Evolutionary conservation across 2,888 invertebrate species (phyloP).

Genomic region (Allophyes oxyacanthae): DNA sequence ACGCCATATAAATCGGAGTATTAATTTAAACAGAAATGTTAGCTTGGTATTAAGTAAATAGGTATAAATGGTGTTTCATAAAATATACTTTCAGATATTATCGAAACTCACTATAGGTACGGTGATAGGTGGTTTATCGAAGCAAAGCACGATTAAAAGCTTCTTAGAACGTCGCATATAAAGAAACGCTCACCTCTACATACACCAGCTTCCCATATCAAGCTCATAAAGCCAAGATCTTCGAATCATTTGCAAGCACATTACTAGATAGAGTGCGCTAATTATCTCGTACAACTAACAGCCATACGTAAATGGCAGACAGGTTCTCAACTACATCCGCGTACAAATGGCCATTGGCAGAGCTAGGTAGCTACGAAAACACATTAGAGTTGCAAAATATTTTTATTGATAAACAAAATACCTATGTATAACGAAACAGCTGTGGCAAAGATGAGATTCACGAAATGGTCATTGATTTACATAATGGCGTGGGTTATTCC

Average conservation of each 20-base stretch:
- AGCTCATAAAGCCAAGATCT: conserved; percentile 18
- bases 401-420: conserved; percentile 61
- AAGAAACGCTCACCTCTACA: neutral
- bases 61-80: neutral
- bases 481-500: conserved; percentile 72
- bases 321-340: conserved; percentile 47
- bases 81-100: neutral
- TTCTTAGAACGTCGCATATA: neutral
- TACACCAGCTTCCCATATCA: conserved; percentile 13
- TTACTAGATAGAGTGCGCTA: conserved; percentile 18
- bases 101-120: no score
- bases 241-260: conserved; percentile 33
- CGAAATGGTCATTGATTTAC: conserved; percentile 63
- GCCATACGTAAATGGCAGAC: conserved; percentile 17
- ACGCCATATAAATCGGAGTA: conserved; percentile 30
- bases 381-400: conserved; percentile 53
- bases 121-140: no score
- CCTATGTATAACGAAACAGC: conserved; percentile 62
- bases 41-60: neutral
- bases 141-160: no score
- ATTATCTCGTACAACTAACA: conserved; percentile 30
- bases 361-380: conserved; percentile 35
- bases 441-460: conserved; percentile 61
- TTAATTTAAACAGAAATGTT: conserved; percentile 27
- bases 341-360: conserved; percentile 44